Conservation (phyloP, 2,888 invertebrate species). For the Drosophila pullipes region DNA sequence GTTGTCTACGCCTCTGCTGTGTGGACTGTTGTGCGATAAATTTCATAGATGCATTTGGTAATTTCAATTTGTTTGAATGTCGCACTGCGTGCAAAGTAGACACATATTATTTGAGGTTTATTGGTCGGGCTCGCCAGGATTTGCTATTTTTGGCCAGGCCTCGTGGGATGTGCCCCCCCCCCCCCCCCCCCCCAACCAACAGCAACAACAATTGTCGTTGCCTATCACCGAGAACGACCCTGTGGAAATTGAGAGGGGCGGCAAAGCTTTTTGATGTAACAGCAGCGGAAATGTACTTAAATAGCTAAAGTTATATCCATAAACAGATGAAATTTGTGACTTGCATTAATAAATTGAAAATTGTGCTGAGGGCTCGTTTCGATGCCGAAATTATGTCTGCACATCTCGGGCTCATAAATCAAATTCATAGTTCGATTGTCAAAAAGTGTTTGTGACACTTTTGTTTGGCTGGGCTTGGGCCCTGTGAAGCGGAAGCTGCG, state of each 20-base stretch:
- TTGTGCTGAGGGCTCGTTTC: background rate
- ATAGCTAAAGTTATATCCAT: slow-evolving; percentile 26
- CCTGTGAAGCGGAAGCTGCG: slow-evolving; percentile 47
- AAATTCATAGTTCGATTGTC: slow-evolving; percentile 51
- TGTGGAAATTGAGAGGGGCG: slow-evolving; percentile 14
- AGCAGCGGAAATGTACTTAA: slow-evolving; percentile 51
- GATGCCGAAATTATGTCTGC: slow-evolving; percentile 8
- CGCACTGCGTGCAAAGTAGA: slow-evolving; percentile 44
- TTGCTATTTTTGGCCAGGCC: slow-evolving; percentile 62
- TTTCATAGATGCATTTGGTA: slow-evolving; percentile 75
- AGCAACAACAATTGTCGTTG: slow-evolving; percentile 62
- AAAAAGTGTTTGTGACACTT: slow-evolving; percentile 39
- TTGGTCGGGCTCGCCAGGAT: slow-evolving; percentile 39
- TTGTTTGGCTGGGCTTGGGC: slow-evolving; percentile 14
- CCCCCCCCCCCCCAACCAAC: background rate
- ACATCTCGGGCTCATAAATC: slow-evolving; percentile 44
- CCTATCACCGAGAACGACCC: slow-evolving; percentile 28
- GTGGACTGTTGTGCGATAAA: slow-evolving; percentile 60
- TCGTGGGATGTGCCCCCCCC: slow-evolving; percentile 48
- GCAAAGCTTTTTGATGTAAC: slow-evolving; percentile 62
- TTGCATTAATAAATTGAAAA: slow-evolving; percentile 48
- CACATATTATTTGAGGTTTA: slow-evolving; percentile 72
- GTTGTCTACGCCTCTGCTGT: slow-evolving; percentile 10
- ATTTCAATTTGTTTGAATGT: slow-evolving; percentile 77
- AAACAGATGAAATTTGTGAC: slow-evolving; percentile 36